Conservation (phyloP, 2,113 vertebrate species). For the Neopipo cinnamomea region DNA sequence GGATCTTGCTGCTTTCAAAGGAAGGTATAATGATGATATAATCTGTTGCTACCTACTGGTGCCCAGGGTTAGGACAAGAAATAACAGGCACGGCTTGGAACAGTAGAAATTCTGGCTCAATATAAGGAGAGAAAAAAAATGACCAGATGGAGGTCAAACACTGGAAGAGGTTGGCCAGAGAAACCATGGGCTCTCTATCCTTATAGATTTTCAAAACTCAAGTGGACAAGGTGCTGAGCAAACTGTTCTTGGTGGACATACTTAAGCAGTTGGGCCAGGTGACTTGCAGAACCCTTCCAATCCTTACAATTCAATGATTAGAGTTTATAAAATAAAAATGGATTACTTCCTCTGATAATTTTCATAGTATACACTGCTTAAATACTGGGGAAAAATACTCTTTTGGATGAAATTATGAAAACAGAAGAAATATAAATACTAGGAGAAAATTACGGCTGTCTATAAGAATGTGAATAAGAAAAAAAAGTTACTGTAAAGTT, state of each 20-base stretch:
- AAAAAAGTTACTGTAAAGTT: neutral
- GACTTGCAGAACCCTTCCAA: neutral
- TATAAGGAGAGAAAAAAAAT: neutral
- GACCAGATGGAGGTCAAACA: neutral
- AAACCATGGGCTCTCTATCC: neutral
- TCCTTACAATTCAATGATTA: neutral
- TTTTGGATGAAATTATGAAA: neutral
- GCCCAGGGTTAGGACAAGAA: neutral
- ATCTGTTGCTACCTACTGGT: neutral
- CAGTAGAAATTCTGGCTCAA: neutral
- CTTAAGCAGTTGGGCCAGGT: neutral
- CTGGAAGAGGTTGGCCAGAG: neutral
- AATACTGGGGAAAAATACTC: neutral
- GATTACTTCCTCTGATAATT: neutral
- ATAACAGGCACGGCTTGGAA: neutral
- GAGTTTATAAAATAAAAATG: neutral
- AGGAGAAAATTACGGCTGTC: neutral
- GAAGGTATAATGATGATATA: neutral
- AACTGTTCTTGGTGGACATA: neutral
- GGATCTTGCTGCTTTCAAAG: neutral
- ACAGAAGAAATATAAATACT: neutral
- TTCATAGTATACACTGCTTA: neutral
- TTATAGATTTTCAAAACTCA: neutral
- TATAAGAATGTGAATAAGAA: neutral
- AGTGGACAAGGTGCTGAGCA: accelerated